These are phyloP conservation scores for Spilosoma lubricipeda DNA, from an alignment of 2,888 invertebrate genomes.

Conservation along the genomic window DNA sequence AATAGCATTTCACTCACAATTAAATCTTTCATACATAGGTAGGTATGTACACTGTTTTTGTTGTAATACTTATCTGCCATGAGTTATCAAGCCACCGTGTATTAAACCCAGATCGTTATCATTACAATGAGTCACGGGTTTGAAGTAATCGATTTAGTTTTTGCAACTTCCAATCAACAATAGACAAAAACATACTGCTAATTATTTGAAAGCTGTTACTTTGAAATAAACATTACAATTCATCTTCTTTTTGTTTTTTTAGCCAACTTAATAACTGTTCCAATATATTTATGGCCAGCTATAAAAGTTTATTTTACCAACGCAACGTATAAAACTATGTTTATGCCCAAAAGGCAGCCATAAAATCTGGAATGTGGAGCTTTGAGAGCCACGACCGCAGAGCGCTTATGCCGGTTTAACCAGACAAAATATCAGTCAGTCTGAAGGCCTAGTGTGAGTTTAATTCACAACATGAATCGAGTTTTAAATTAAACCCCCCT, in stretches of 20 bases:
- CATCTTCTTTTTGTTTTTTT: neutral
- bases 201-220: constrained; percentile 7
- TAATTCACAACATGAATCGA: too few species aligned
- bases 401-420: neutral
- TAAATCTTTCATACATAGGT: neutral
- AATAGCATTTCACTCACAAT: too few species aligned
- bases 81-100: neutral
- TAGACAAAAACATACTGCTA: constrained; percentile 6
- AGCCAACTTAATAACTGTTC: neutral
- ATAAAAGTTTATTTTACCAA: neutral
- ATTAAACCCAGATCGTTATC: constrained; percentile 12
- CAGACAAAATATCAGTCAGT: neutral
- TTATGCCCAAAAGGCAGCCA: neutral
- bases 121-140: constrained; percentile 12
- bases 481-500: too few species aligned
- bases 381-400: neutral
- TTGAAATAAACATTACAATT: neutral
- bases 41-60: neutral
- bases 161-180: constrained; percentile 13
- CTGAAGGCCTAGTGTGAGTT: too few species aligned
- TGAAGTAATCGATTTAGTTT: constrained; percentile 20
- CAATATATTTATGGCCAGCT: neutral
- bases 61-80: neutral
- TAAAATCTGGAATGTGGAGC: neutral
- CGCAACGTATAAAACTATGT: neutral